A percentile compares a stretch with the other conserved stretches of the same genome.
phyloP scores from a whole-genome alignment of 1,140 invertebrate genomes.

The Dendrolimus kikuchii region DNA sequence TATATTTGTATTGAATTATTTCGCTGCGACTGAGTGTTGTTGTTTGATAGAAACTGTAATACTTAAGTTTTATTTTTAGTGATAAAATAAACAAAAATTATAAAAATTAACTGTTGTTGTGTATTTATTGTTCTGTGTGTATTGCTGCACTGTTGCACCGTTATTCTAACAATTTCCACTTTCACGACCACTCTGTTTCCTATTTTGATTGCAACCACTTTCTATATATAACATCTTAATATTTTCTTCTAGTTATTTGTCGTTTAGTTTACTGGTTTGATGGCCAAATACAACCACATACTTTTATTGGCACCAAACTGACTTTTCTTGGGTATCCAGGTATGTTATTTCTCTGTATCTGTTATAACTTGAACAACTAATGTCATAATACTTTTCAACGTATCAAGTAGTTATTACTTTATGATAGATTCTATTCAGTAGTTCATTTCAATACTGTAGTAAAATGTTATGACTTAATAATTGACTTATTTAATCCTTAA shows the following conservation, averaged over 20 bases:
- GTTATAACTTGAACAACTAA: too few species aligned
- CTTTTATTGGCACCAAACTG: conserved; percentile 3
- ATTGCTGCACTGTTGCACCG: conserved; percentile 48
- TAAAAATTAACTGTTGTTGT: conserved; percentile 50
- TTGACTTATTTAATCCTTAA: too few species aligned
- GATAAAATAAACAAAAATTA: conserved; percentile 68
- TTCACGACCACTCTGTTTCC: conserved; percentile 48
- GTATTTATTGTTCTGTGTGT: conserved; percentile 40
- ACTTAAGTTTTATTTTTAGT: conserved; percentile 71
- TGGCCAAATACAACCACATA: too few species aligned
- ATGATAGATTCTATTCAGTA: too few species aligned
- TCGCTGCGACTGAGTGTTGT: conserved; percentile 67
- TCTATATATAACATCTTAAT: conserved; percentile 56
- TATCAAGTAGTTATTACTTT: too few species aligned
- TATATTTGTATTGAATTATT: conserved; percentile 65
- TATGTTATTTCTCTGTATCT: conserved; percentile 4
- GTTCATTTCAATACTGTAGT: too few species aligned
- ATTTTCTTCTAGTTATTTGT: conserved; percentile 45
- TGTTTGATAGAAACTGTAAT: conserved; percentile 69
- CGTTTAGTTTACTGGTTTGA: conserved; percentile 21
- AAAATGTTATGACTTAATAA: too few species aligned
- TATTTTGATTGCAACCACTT: conserved; percentile 51
- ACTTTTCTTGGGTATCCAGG: conserved; percentile 11
- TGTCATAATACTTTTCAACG: too few species aligned
- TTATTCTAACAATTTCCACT: conserved; percentile 46